Conservation (phyloP, 2,113 vertebrate species). For the Myxocyprinus asiaticus region DNA sequence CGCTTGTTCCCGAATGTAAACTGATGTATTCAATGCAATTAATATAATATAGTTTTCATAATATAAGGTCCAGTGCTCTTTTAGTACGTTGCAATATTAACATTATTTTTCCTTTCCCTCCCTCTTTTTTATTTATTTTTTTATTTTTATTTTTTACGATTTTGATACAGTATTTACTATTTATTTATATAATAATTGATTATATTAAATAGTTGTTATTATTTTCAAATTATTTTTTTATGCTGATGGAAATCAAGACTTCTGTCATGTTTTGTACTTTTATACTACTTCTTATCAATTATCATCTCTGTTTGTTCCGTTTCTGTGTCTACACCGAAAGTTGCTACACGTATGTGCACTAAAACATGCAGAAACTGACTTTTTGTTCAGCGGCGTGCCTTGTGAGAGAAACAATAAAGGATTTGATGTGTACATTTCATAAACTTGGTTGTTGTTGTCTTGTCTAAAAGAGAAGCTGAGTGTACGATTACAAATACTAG, state of each 20-base stretch:
- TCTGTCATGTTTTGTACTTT: constrained; percentile 75
- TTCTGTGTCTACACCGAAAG: constrained; percentile 7
- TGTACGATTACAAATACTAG: no score
- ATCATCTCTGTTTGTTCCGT: constrained; percentile 57
- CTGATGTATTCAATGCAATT: constrained; percentile 71
- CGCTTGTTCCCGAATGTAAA: constrained; percentile 77
- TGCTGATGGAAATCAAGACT: constrained; percentile 72
- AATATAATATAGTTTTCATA: constrained; percentile 70
- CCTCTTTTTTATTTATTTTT: not conserved
- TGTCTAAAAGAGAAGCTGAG: no score
- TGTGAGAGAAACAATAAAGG: constrained; percentile 71
- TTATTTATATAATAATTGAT: constrained; percentile 61
- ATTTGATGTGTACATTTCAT: constrained; percentile 35
- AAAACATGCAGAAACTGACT: constrained; percentile 1
- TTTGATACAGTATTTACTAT: constrained; percentile 80
- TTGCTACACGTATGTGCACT: constrained; percentile 6
- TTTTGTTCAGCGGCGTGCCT: constrained; percentile 62
- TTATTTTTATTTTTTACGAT: constrained; percentile 57
- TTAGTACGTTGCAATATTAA: constrained; percentile 63
- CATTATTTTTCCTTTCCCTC: constrained; percentile 35
- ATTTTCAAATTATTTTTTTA: constrained; percentile 77
- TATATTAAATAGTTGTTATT: constrained; percentile 38
- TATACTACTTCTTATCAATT: constrained; percentile 70
- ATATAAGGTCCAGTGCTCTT: constrained; percentile 68
- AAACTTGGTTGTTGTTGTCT: not conserved